Conservation (phyloP, 2,797 vertebrate species). For the Melanotaenia maccullochi region DNA sequence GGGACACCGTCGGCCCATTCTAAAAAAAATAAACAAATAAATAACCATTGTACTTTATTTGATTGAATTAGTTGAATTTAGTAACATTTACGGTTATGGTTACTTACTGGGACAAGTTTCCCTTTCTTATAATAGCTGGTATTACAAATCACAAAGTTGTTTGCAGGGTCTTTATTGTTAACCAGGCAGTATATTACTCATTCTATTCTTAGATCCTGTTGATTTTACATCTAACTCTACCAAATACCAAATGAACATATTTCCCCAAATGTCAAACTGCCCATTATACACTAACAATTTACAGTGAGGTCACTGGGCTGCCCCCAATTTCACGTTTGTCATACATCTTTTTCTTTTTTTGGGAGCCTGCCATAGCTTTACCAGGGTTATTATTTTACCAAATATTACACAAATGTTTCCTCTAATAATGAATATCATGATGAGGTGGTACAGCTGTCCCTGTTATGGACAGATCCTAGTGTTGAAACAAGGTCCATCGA, state of each 20-base stretch:
- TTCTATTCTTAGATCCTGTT: not conserved
- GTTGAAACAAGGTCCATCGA: conserved; percentile 2
- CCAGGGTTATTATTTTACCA: not conserved
- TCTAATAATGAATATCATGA: not conserved
- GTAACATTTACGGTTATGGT: not conserved
- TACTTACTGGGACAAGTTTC: no score
- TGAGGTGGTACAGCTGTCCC: not conserved
- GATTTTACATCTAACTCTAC: not conserved
- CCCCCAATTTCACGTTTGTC: not conserved
- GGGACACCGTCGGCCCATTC: no score
- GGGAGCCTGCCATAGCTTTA: not conserved
- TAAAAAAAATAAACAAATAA: no score
- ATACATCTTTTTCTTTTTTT: no score
- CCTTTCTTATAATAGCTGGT: not conserved
- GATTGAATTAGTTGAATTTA: not conserved
- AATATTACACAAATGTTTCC: not conserved
- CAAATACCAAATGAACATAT: not conserved
- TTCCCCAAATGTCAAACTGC: not conserved
- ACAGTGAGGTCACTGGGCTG: not conserved
- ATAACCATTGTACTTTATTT: no score
- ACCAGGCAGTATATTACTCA: no score
- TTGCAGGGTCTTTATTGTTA: not conserved
- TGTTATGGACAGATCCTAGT: not conserved
- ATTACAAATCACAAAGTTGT: not conserved
- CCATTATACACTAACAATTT: not conserved